Conservation (phyloP, 2,113 vertebrate genomes). For the Polypterus senegalus region DNA sequence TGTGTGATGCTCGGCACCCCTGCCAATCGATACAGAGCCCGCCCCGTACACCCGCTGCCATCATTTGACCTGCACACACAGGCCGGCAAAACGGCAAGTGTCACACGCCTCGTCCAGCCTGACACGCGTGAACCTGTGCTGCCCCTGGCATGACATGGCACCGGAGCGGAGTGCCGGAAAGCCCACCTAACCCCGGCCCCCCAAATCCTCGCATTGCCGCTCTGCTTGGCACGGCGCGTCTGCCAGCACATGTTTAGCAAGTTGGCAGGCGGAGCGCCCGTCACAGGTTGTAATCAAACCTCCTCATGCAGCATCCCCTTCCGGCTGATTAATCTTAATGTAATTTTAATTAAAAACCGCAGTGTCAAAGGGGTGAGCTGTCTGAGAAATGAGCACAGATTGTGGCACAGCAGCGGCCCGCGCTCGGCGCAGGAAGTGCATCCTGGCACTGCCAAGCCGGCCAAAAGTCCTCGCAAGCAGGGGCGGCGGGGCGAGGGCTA, state of each 20-base stretch:
- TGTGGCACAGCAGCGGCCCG: conserved; percentile 91
- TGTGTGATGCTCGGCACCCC: too few species aligned
- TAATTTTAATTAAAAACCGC: conserved; percentile 99
- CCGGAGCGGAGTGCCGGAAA: too few species aligned
- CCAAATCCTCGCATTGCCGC: conserved; percentile 46
- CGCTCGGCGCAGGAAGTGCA: conserved; percentile 90
- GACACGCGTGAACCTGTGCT: too few species aligned
- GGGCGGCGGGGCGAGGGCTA: too few species aligned
- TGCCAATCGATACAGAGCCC: too few species aligned
- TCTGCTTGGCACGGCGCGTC: conserved; percentile 56
- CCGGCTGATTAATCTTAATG: conserved; percentile 99
- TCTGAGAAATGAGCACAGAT: conserved; percentile 98
- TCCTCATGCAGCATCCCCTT: conserved; percentile 82
- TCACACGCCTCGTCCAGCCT: too few species aligned
- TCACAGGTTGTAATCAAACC: conserved; percentile 96
- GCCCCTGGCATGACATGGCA: too few species aligned
- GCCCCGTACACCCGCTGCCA: too few species aligned
- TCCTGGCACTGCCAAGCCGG: conserved; percentile 70
- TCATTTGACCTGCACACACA: too few species aligned
- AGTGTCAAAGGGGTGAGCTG: conserved; percentile 99
- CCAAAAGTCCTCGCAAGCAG: too few species aligned
- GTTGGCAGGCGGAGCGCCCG: conserved; percentile 82
- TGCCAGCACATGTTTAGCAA: conserved; percentile 94
- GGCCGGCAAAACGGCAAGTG: too few species aligned
- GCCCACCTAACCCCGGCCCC: conserved; percentile 17